Evolutionary conservation across 2,113 vertebrate genomes (phyloP).

Genomic region (Aepyceros melampus): DNA sequence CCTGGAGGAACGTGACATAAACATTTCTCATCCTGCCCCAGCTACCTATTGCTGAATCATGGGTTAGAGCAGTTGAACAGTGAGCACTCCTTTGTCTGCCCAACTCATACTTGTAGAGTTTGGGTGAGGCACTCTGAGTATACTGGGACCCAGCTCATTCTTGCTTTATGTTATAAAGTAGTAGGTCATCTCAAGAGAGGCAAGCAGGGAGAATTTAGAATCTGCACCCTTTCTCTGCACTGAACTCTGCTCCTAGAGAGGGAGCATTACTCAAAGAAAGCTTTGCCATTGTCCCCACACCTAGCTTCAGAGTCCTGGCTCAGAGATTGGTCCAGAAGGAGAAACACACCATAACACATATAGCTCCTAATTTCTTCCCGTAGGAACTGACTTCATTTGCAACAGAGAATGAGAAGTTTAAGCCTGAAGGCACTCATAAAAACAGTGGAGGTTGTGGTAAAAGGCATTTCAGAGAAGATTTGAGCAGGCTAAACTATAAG

Average conservation of each 20-base stretch:
- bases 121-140: neutral
- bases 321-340: neutral
- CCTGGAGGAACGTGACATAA: neutral
- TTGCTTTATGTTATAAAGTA: neutral
- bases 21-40: neutral
- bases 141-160: neutral
- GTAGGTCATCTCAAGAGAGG: neutral
- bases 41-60: neutral
- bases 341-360: neutral
- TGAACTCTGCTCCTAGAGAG: neutral
- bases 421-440: neutral
- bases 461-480: neutral
- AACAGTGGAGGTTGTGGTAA: neutral
- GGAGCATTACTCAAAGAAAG: neutral
- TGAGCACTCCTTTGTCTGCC: neutral
- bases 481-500: neutral
- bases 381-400: slow-evolving; percentile 5
- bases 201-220: neutral
- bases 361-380: neutral
- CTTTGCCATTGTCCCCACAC: neutral
- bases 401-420: neutral
- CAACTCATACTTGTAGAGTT: neutral
- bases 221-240: neutral
- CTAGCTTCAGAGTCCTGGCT: neutral
- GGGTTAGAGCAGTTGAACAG: neutral